A percentile compares a stretch with the other conserved stretches of the same genome.
These are phyloP conservation scores for Mayetiola destructor DNA, from an alignment of 2,888 invertebrate genomes.

Conservation along the genomic window DNA sequence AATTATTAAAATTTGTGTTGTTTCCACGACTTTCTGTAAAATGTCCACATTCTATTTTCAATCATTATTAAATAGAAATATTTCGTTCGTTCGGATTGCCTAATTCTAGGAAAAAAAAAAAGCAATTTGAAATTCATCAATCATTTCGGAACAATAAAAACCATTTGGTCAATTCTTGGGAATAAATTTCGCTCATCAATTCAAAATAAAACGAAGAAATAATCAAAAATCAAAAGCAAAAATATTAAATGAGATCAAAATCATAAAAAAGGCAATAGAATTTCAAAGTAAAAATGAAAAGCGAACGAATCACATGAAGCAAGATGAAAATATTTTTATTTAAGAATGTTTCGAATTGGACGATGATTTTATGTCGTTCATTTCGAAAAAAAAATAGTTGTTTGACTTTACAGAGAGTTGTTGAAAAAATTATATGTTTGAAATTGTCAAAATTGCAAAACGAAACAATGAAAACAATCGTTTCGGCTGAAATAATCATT, in stretches of 20 bases:
- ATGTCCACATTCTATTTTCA: constrained; percentile 7
- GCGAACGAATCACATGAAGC: neutral
- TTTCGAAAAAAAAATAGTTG: neutral
- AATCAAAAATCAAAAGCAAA: neutral
- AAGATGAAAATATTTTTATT: constrained; percentile 5
- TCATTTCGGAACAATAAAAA: neutral
- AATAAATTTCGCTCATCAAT: neutral
- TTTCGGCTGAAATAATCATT: no score
- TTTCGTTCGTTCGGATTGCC: neutral
- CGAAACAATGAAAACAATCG: no score
- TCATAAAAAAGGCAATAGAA: neutral
- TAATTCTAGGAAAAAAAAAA: neutral
- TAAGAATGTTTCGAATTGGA: neutral
- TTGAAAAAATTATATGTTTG: no score
- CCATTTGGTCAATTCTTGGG: neutral
- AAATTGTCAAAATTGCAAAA: no score
- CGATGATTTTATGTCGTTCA: neutral
- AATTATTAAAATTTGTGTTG: no score
- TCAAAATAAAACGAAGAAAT: neutral
- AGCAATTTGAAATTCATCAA: neutral
- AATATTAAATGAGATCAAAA: no score
- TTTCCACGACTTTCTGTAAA: constrained; percentile 12
- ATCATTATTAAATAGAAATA: constrained; percentile 10
- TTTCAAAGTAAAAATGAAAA: neutral
- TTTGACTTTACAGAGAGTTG: constrained; percentile 9